Evolutionary conservation across 2,888 invertebrate species (phyloP), one percentile per base, ranked within the genome.

Genomic region (Adineta ricciae): DNA sequence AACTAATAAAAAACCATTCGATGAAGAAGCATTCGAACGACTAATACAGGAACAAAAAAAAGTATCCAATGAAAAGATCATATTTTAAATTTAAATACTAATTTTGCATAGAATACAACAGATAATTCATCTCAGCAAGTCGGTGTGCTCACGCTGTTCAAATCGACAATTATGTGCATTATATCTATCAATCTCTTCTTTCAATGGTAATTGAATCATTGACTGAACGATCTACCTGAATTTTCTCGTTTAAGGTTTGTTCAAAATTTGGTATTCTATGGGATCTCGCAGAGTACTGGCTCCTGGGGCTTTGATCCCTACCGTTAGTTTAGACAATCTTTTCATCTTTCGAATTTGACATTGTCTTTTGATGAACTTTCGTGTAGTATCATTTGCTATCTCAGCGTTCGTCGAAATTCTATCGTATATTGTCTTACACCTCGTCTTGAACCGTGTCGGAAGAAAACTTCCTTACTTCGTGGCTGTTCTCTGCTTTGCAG

Each of bases 351-450:
- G n/a, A 4, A 27, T 64, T 11, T 9, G 3, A 32, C 19, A 24
- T 16, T 19, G 16, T 32, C 2, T 16, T 64, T 72, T 38, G 19
- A 38, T 38, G 8, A 46, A 46, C 11, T 46, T 46, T 11, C 11
- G 2, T 73, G 19, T 73, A 73, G 73, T 94, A n/a, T 94, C 94
- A 90, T 94, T 94, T 89, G 91, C 93, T 8, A 92, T 94, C 87
- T 93, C 93, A 14, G 94, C 94, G 4, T 92, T 93, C 24, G 93
- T 94, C 1, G 94, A 94, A 91, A 92, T 94, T 86, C 94, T 94
- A 0, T 94, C 93, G 0, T 94, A 94, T 88, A 91, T 92, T 2
- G 92, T 94, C 41, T 87, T 87, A 73, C 87, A 87, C 24, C 87
- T 88, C 90, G 93, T 46, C 90, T 93, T 94, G 27, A 93, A 94